Percentiles rank a stretch among this genome's conserved stretches.
These are phyloP conservation scores for Falco rusticolus DNA, from an alignment of 2,797 vertebrate genomes.

Conservation along the genomic window DNA sequence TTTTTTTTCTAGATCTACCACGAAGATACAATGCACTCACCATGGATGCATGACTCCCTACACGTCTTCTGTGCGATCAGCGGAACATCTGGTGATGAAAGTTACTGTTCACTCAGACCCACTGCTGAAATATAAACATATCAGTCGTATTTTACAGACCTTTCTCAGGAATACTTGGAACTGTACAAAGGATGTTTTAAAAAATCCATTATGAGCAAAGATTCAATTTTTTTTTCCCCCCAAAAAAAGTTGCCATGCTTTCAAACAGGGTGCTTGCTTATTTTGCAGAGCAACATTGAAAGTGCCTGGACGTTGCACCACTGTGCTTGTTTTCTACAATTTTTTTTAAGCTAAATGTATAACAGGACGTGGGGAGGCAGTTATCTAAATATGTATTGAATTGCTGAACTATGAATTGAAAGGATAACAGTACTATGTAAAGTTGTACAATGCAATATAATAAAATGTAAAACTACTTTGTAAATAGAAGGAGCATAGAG, in stretches of 20 bases:
- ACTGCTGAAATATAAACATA: constrained; percentile 66
- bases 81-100: constrained; percentile 85
- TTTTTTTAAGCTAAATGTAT: constrained; percentile 54
- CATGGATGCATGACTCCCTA: constrained; percentile 89
- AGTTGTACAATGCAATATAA: constrained; percentile 78
- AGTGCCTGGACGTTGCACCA: constrained; percentile 80
- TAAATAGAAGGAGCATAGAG: constrained; percentile 64
- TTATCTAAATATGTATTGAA: background rate
- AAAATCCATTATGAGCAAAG: background rate
- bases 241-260: constrained; percentile 59
- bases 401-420: constrained; percentile 49
- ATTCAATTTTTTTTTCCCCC: background rate
- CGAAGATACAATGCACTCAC: constrained; percentile 89
- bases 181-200: constrained; percentile 37
- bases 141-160: constrained; percentile 21
- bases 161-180: constrained; percentile 78
- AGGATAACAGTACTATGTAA: constrained; percentile 56
- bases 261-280: constrained; percentile 74
- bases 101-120: constrained; percentile 77
- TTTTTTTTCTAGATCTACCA: constrained; percentile 86
- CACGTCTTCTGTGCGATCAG: constrained; percentile 96
- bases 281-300: constrained; percentile 73
- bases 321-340: constrained; percentile 73
- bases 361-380: constrained; percentile 35
- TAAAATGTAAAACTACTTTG: constrained; percentile 77